These are phyloP conservation scores for Maconellicoccus hirsutus DNA, from an alignment of 1,140 invertebrate genomes.

Conservation along the genomic window DNA sequence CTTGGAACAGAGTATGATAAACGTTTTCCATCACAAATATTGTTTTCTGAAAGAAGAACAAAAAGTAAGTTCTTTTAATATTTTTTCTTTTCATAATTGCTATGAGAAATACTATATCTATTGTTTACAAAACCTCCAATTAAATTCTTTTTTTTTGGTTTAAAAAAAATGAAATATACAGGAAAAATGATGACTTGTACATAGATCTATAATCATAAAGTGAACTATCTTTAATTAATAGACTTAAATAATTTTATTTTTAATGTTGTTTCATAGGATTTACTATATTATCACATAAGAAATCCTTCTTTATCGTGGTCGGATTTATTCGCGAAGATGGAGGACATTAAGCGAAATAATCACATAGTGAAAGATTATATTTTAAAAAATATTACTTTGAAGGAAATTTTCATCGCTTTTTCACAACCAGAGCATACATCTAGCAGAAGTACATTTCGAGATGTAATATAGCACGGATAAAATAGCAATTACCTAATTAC, in stretches of 20 bases:
- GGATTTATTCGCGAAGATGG: constrained; percentile 43
- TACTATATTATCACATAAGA: constrained; percentile 44
- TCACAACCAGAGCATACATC: constrained; percentile 28
- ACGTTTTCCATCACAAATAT: constrained; percentile 13
- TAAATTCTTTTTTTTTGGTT: too few relatives aligned
- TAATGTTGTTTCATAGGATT: constrained; percentile 35
- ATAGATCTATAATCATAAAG: too few relatives aligned
- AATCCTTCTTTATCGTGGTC: constrained; percentile 37
- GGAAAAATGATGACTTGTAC: too few relatives aligned
- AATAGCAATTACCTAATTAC: too few relatives aligned
- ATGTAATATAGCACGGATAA: not conserved
- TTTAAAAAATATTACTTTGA: constrained; percentile 49
- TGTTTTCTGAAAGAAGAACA: constrained; percentile 30
- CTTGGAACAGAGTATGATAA: constrained; percentile 24
- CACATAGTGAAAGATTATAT: constrained; percentile 45
- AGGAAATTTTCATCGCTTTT: constrained; percentile 43
- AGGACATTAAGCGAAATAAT: constrained; percentile 36
- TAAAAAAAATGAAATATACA: too few relatives aligned
- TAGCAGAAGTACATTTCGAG: not conserved
- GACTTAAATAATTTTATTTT: not conserved
- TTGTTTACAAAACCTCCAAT: too few relatives aligned
- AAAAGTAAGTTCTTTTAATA: constrained; percentile 27
- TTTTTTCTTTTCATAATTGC: not conserved
- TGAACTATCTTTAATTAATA: too few relatives aligned
- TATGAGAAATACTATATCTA: too few relatives aligned